Evolutionary conservation across 2,888 invertebrate species (phyloP).

Genomic region (Acanthacorydalis orientalis): DNA sequence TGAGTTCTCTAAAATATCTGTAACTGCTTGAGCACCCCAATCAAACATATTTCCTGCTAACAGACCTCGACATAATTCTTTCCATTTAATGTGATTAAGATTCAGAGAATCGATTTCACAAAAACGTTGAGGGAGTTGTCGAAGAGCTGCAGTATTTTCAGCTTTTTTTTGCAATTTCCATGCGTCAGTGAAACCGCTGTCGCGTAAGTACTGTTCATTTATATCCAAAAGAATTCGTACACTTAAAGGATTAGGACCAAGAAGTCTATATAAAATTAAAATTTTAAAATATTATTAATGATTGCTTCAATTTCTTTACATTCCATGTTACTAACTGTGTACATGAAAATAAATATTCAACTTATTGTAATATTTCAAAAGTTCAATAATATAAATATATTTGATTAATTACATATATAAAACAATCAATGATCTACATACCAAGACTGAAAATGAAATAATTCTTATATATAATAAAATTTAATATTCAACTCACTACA

Average conservation of each 20-base stretch:
- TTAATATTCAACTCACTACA: too few species aligned
- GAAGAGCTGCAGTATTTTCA: constrained; percentile 72
- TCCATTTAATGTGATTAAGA: constrained; percentile 39
- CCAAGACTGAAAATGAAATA: too few species aligned
- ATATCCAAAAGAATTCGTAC: constrained; percentile 81
- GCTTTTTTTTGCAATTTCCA: constrained; percentile 68
- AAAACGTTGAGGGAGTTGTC: constrained; percentile 48
- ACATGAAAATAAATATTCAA: too few species aligned
- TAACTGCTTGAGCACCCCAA: constrained; percentile 89
- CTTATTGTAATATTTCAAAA: too few species aligned
- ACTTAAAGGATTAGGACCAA: constrained; percentile 64
- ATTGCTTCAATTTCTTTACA: too few species aligned
- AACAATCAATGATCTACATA: too few species aligned
- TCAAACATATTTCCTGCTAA: constrained; percentile 88
- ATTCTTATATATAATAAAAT: too few species aligned
- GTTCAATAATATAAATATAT: too few species aligned
- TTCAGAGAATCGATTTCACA: constrained; percentile 50
- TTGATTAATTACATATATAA: too few species aligned
- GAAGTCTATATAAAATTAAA: constrained; percentile 12
- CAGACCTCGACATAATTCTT: constrained; percentile 46
- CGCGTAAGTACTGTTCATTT: constrained; percentile 78
- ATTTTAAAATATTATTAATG: background rate
- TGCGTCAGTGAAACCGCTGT: constrained; percentile 85
- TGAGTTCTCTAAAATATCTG: constrained; percentile 60
- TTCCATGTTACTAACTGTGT: background rate